Conservation (phyloP, 2,113 vertebrate genomes). For the Speoplatyrhinus poulsoni region DNA sequence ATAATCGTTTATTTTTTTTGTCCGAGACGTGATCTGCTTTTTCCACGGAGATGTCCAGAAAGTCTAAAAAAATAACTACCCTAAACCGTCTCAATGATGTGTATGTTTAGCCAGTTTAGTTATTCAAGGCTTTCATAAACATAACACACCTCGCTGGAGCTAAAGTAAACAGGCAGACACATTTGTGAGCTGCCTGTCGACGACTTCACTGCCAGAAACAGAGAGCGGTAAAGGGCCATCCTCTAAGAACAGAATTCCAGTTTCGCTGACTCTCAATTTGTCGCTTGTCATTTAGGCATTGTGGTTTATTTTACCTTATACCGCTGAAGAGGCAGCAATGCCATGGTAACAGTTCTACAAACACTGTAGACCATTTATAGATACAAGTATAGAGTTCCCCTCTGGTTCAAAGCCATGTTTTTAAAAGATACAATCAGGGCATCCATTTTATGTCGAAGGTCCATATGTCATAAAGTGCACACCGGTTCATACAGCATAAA, state of each 20-base stretch:
- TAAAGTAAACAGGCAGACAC: constrained; percentile 59
- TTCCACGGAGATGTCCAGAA: constrained; percentile 46
- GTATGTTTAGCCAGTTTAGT: constrained; percentile 11
- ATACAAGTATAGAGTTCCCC: constrained; percentile 35
- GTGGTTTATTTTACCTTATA: background rate
- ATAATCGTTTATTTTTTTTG: background rate
- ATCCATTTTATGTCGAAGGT: constrained; percentile 23
- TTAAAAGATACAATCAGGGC: constrained; percentile 29
- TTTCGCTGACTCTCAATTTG: constrained; percentile 17
- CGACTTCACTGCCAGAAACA: background rate
- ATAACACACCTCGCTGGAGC: constrained; percentile 65
- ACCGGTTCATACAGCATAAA: constrained; percentile 43
- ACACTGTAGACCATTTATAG: constrained; percentile 2
- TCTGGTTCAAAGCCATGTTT: constrained; percentile 14
- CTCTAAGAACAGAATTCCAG: constrained; percentile 10
- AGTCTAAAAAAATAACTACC: constrained; percentile 16
- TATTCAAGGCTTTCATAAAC: constrained; percentile 61
- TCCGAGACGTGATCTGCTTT: constrained; percentile 33
- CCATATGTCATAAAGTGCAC: constrained; percentile 37
- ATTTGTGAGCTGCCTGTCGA: constrained; percentile 1
- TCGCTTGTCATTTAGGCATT: background rate
- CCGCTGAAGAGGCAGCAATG: constrained; percentile 6
- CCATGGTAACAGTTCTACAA: constrained; percentile 6
- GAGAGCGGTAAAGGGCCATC: constrained; percentile 12
- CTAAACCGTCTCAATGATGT: constrained; percentile 14